Evolutionary conservation across 2,888 invertebrate species (phyloP).

Genomic region (Andrena haemorrhoa): DNA sequence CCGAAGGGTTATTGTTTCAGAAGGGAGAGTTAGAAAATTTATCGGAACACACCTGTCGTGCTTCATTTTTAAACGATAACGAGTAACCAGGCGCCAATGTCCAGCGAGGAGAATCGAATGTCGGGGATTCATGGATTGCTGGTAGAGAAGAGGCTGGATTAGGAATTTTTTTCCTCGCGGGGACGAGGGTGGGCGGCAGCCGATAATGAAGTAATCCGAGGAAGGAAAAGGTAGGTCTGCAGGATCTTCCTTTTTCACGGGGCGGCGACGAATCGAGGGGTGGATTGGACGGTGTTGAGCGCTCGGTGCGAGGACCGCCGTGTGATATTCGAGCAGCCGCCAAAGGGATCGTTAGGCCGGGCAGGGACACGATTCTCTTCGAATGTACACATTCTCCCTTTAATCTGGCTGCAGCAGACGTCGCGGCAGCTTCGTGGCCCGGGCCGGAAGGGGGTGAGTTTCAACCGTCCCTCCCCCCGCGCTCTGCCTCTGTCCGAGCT

Average conservation of each 20-base stretch:
- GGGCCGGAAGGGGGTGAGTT: conserved; percentile 32
- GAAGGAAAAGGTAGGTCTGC: conserved; percentile 48
- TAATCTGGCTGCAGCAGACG: conserved; percentile 69
- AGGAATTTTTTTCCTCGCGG: conserved; percentile 6
- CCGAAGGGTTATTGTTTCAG: too few species aligned
- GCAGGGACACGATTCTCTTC: conserved; percentile 55
- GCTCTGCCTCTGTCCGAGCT: not conserved
- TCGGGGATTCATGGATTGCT: conserved; percentile 27
- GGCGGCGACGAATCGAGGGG: conserved; percentile 46
- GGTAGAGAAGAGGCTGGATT: conserved; percentile 32
- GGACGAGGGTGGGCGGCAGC: conserved; percentile 46
- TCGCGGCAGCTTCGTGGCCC: conserved; percentile 30
- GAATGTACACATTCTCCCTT: conserved; percentile 65
- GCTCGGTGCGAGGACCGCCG: conserved; percentile 49
- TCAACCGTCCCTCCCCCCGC: not conserved
- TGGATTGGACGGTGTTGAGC: conserved; percentile 49
- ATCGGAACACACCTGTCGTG: not conserved
- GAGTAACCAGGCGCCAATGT: not conserved
- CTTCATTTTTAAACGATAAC: not conserved
- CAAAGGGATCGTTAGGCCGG: conserved; percentile 71
- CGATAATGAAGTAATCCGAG: conserved; percentile 72
- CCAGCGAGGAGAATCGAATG: conserved; percentile 25
- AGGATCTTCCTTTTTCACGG: conserved; percentile 49
- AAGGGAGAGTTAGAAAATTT: not conserved
- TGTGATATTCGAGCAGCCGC: conserved; percentile 70